A percentile compares a stretch with the other conserved stretches of the same genome.
Conservation (phyloP, 1,140 invertebrate species). For the Drepana arcuata region DNA sequence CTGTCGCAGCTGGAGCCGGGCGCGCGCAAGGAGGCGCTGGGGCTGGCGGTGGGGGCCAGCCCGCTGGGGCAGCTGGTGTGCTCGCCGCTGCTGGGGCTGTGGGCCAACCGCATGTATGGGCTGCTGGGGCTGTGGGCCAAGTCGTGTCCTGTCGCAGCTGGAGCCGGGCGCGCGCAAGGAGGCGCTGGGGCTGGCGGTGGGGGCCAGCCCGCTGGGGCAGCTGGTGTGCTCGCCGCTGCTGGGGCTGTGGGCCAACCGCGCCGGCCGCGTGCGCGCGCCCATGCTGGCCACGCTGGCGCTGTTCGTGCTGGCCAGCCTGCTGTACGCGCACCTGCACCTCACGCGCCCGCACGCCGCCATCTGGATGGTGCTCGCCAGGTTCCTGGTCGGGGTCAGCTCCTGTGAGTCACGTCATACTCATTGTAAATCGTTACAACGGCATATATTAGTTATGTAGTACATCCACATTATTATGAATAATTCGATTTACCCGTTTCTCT, state of each 20-base stretch:
- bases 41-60: slow-evolving; percentile 89
- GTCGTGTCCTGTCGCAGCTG: slow-evolving; percentile 75
- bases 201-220: slow-evolving; percentile 90
- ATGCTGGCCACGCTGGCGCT: slow-evolving; percentile 80
- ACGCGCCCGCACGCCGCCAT: slow-evolving; percentile 74
- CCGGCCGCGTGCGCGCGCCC: slow-evolving; percentile 80
- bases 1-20: slow-evolving; percentile 80
- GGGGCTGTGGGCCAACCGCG: slow-evolving; percentile 87
- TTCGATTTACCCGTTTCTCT: too few species aligned
- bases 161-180: slow-evolving; percentile 84
- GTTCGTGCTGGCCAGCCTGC: slow-evolving; percentile 82
- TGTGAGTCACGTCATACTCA: too few species aligned
- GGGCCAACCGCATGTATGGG: too few species aligned
- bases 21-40: slow-evolving; percentile 87
- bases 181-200: slow-evolving; percentile 89
- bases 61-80: slow-evolving; percentile 91
- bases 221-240: slow-evolving; percentile 90
- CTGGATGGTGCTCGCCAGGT: slow-evolving; percentile 84
- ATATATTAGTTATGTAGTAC: too few species aligned
- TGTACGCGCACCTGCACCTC: slow-evolving; percentile 86
- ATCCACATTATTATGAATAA: too few species aligned
- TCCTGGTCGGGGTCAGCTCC: slow-evolving; percentile 89
- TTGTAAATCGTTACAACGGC: too few species aligned
- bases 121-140: too few species aligned
- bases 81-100: slow-evolving; percentile 88